Evolutionary conservation across 2,797 vertebrate species (phyloP).

Genomic region (Poecilia picta): DNA sequence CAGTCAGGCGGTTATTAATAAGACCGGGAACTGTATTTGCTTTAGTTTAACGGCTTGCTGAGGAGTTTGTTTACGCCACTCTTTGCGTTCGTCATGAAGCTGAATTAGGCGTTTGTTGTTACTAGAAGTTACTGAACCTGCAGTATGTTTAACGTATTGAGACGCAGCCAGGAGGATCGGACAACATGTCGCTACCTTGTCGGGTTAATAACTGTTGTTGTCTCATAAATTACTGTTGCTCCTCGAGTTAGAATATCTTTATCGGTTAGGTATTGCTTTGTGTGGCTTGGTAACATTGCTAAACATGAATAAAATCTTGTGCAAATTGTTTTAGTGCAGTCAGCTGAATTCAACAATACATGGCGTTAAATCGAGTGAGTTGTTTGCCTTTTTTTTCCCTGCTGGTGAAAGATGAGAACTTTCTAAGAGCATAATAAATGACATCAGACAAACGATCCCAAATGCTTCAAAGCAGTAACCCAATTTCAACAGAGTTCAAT

Average conservation of each 20-base stretch:
- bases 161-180: slow-evolving; percentile 19
- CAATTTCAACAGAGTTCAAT: neutral
- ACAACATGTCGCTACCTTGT: slow-evolving; percentile 3
- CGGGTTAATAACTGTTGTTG: slow-evolving; percentile 13
- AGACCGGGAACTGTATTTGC: neutral
- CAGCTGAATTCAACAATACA: neutral
- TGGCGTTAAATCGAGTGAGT: neutral
- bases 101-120: slow-evolving; percentile 11
- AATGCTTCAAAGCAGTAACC: neutral
- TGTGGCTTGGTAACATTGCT: neutral
- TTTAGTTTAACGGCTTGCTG: neutral
- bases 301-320: neutral
- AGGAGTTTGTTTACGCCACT: neutral
- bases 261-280: neutral
- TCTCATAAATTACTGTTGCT: neutral
- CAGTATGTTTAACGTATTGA: slow-evolving; percentile 1
- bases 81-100: slow-evolving; percentile 4
- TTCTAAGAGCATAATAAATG: neutral
- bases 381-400: neutral
- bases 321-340: neutral
- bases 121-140: neutral
- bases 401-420: neutral
- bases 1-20: slow-evolving; percentile 1
- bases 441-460: neutral
- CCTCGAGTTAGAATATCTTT: neutral